Base-by-base conservation (phyloP, 2,797 vertebrate genomes). In the Spinus pinus region DNA sequence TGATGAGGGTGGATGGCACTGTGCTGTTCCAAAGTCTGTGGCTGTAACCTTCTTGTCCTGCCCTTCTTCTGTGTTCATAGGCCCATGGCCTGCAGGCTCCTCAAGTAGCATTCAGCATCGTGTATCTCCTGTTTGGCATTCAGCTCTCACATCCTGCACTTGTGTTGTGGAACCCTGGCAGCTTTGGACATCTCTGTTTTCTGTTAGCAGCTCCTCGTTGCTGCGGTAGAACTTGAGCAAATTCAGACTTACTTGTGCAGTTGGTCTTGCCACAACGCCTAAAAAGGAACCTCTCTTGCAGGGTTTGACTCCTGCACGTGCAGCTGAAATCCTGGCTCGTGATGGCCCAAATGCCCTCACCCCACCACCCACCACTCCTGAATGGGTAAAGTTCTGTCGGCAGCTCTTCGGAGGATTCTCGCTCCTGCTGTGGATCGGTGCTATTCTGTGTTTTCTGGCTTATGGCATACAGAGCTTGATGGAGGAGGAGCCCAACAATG, bases 381-480 rank as follows among this genome's bases (percentile, higher is more conserved):
- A 99, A 86, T 99, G 99, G 99, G 97, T 99, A 13, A 99, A 99
- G 94, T 99, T 99, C 97, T 99, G 99, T 60, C 98, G 97, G 95
- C 99, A 99, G 97, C 98, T 99, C 46, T 99, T 99, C 5, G 99
- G 99, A 25, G 99, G 99, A 1, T 99, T 99, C 97, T 99, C 99
- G 0, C 99, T 99, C 96, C 96, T 99, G 50, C 97, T 99, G 94
- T 99, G 99, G 99, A 99, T 99, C 8, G 99, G 99, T 35, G 99
- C 99, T 2, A 35, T 99, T 74, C 98, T 99, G 41, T 99, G 99
- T 82, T 99, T 99, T 93, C 93, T 99, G 81, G 99, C 99, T 50
- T 99, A 98, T 0, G 98, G 98, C 70, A 99, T 99, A 89, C 98
- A 97, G 85, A 98, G 98, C 18, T 98, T 98, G 39, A 98, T 98